A percentile compares a stretch with the other conserved stretches of the same genome.
Evolutionary conservation across 2,113 vertebrate genomes (phyloP).

Genomic region (Struthidea cinerea): DNA sequence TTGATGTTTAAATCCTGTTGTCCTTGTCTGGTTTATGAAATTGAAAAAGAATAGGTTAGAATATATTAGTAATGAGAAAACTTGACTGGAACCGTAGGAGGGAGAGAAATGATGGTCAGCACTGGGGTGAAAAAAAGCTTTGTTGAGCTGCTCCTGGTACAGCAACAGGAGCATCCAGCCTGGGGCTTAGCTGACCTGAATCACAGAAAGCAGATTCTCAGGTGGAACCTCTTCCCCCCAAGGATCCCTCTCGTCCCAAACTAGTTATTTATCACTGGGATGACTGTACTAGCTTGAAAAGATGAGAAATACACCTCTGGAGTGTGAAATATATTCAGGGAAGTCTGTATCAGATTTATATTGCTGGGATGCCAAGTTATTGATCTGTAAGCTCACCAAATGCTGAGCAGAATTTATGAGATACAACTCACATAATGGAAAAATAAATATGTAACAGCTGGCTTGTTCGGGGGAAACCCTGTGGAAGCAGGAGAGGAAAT

Average conservation of each 20-base stretch:
- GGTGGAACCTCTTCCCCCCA: background rate
- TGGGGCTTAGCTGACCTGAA: background rate
- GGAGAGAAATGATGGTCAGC: background rate
- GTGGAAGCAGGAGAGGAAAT: slow-evolving; percentile 53
- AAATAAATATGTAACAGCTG: slow-evolving; percentile 67
- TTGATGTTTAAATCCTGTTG: slow-evolving; percentile 25
- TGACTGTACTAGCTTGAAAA: background rate
- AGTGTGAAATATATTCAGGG: slow-evolving; percentile 45
- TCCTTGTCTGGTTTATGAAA: slow-evolving; percentile 27
- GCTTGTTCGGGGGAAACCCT: slow-evolving; percentile 31
- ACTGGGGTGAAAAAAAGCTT: background rate
- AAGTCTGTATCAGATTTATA: slow-evolving; percentile 32
- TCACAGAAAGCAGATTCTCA: background rate
- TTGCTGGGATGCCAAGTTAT: slow-evolving; percentile 29
- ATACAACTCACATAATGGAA: slow-evolving; percentile 41
- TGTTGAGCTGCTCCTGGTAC: background rate
- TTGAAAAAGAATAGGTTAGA: background rate
- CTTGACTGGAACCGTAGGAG: background rate
- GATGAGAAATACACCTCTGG: slow-evolving; percentile 21
- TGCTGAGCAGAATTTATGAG: slow-evolving; percentile 55
- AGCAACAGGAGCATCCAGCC: background rate
- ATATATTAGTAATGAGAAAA: background rate
- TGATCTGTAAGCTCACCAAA: slow-evolving; percentile 46
- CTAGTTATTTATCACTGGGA: background rate
- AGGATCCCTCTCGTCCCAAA: background rate